Percentiles rank a stretch among this genome's conserved stretches.
Conservation (phyloP, 2,888 invertebrate species). For the Polyploca ridens region DNA sequence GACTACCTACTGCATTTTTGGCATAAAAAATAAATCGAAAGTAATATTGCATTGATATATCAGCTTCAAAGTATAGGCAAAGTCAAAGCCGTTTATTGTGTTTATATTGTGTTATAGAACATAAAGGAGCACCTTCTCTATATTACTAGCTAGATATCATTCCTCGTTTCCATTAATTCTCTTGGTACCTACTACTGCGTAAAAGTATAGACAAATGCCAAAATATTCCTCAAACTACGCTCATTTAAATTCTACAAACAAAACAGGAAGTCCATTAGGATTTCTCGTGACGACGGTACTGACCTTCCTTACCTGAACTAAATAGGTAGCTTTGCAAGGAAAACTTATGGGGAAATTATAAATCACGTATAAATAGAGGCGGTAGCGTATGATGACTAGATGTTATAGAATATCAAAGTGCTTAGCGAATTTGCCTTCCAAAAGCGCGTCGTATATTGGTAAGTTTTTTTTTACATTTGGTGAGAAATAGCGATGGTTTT, state of each 20-base stretch:
- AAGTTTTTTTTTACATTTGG: background rate
- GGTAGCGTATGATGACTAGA: background rate
- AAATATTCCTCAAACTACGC: conserved; percentile 13
- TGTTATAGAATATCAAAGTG: conserved; percentile 7
- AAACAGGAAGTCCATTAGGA: conserved; percentile 23
- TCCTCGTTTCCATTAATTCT: no score
- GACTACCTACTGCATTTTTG: no score
- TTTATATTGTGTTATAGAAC: no score
- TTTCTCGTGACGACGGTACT: conserved; percentile 22
- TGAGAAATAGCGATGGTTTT: no score
- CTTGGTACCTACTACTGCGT: no score
- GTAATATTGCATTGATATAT: no score
- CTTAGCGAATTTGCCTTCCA: background rate
- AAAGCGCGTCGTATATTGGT: background rate
- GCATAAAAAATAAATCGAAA: no score
- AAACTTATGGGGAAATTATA: conserved; percentile 10
- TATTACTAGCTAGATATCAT: no score
- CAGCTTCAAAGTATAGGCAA: no score
- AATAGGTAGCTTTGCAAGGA: conserved; percentile 19
- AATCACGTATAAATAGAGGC: conserved; percentile 1
- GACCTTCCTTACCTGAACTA: conserved; percentile 21
- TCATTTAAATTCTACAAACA: conserved; percentile 26
- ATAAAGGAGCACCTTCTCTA: no score
- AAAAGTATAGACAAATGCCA: background rate
- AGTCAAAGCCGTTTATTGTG: no score